Conservation (phyloP, 2,797 vertebrate species). For the Karalla daura region DNA sequence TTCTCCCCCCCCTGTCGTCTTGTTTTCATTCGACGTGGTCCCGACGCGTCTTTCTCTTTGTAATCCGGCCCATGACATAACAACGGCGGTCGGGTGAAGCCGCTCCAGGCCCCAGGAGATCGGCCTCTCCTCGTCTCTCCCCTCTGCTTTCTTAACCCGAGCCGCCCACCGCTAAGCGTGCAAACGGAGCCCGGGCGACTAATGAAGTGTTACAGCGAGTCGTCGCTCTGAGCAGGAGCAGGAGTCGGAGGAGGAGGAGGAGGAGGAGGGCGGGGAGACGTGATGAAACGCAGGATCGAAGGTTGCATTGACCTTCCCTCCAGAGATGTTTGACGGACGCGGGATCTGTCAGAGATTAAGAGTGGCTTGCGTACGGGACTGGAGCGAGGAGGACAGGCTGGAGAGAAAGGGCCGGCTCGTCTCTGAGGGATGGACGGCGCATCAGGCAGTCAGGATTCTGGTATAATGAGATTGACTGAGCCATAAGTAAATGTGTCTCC, state of each 20-base stretch:
- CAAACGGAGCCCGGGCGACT: constrained; percentile 36
- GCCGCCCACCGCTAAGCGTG: constrained; percentile 16
- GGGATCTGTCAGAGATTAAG: constrained; percentile 47
- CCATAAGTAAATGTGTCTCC: constrained; percentile 44
- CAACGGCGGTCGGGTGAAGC: background rate
- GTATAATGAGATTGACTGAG: constrained; percentile 48
- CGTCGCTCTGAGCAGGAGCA: constrained; percentile 20
- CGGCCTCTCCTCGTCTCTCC: constrained; percentile 4
- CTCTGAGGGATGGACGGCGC: constrained; percentile 29
- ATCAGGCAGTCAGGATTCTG: constrained; percentile 35
- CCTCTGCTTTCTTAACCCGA: constrained; percentile 10
- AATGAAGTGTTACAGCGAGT: constrained; percentile 27
- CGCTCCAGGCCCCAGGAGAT: background rate
- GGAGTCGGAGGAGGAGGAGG: constrained; percentile 11
- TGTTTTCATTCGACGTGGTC: constrained; percentile 23
- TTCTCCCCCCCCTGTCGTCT: constrained; percentile 21
- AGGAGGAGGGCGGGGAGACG: constrained; percentile 8
- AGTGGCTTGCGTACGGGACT: constrained; percentile 17
- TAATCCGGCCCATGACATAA: background rate
- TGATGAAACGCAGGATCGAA: constrained; percentile 47
- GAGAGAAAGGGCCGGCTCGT: constrained; percentile 28
- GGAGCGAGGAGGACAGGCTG: constrained; percentile 24
- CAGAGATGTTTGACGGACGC: constrained; percentile 45
- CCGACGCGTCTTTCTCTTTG: background rate
- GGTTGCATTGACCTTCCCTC: constrained; percentile 61